A percentile compares a stretch with the other conserved stretches of the same genome.
These are phyloP conservation scores for Serranus cabrilla DNA, from an alignment of 2,797 vertebrate species.

Conservation along the genomic window DNA sequence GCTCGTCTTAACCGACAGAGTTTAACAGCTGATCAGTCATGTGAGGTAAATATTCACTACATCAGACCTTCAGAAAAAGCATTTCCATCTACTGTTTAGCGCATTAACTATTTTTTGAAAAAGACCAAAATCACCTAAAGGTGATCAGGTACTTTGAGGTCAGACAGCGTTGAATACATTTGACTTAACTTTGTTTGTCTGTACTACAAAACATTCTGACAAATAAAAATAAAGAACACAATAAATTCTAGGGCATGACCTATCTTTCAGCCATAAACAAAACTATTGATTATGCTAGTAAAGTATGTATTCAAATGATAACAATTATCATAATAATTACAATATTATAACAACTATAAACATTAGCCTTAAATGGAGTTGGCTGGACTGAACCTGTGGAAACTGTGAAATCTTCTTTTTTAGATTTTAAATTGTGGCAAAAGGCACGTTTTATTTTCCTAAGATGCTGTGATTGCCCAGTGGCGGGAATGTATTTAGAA, in stretches of 20 bases:
- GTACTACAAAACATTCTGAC: not conserved
- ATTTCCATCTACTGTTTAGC: too few relatives aligned
- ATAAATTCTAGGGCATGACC: not conserved
- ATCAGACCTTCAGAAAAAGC: too few relatives aligned
- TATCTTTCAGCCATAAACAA: not conserved
- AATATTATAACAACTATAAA: not conserved
- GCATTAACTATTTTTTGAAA: too few relatives aligned
- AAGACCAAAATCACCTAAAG: too few relatives aligned
- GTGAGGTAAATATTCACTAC: too few relatives aligned
- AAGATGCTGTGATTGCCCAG: not conserved
- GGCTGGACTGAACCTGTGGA: not conserved
- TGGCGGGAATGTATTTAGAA: conserved; percentile 23
- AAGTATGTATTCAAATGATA: not conserved
- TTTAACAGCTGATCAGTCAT: too few relatives aligned
- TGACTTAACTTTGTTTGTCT: too few relatives aligned
- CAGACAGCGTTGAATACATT: too few relatives aligned
- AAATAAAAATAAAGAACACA: not conserved
- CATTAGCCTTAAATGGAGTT: not conserved
- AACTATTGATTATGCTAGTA: not conserved
- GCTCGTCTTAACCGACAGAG: too few relatives aligned
- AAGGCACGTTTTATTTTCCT: conserved; percentile 4
- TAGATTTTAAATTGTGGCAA: not conserved
- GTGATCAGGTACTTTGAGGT: too few relatives aligned
- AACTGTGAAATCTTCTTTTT: not conserved
- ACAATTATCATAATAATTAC: too few relatives aligned